A percentile compares a stretch with the other conserved stretches of the same genome.
These are phyloP conservation scores for Romanogobio albipinnatus DNA, from an alignment of 2,113 vertebrate genomes.

Conservation along the genomic window DNA sequence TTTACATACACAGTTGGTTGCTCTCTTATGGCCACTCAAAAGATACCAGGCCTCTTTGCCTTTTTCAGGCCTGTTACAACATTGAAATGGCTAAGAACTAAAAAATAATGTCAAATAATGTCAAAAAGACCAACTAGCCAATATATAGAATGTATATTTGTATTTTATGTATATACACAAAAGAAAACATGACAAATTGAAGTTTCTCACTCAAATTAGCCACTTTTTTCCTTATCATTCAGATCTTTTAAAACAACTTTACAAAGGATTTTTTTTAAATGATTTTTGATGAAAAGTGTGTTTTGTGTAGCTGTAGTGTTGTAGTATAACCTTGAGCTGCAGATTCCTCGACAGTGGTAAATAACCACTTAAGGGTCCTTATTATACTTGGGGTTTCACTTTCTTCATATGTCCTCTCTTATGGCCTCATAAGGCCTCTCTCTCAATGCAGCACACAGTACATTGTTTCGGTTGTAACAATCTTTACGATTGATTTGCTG, in stretches of 20 bases:
- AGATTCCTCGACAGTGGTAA: background rate
- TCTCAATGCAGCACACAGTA: background rate
- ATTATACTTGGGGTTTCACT: background rate
- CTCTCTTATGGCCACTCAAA: background rate
- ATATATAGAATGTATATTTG: too few relatives aligned
- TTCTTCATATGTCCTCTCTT: background rate
- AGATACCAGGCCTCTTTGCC: background rate
- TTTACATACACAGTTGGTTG: constrained; percentile 1
- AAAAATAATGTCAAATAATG: too few relatives aligned
- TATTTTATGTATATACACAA: too few relatives aligned
- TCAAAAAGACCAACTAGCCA: too few relatives aligned
- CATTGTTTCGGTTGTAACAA: background rate
- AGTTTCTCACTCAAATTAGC: background rate
- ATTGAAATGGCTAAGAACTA: too few relatives aligned
- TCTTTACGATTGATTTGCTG: background rate
- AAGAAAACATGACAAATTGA: background rate
- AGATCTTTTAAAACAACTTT: background rate
- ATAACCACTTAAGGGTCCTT: background rate
- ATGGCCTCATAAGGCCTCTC: background rate
- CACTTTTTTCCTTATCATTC: background rate
- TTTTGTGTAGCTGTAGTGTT: background rate
- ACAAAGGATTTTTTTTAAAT: too few relatives aligned
- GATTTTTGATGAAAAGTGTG: background rate
- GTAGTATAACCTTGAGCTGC: background rate
- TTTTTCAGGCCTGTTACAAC: background rate